Conservation (phyloP, 2,113 vertebrate species). For the Polypterus senegalus region DNA sequence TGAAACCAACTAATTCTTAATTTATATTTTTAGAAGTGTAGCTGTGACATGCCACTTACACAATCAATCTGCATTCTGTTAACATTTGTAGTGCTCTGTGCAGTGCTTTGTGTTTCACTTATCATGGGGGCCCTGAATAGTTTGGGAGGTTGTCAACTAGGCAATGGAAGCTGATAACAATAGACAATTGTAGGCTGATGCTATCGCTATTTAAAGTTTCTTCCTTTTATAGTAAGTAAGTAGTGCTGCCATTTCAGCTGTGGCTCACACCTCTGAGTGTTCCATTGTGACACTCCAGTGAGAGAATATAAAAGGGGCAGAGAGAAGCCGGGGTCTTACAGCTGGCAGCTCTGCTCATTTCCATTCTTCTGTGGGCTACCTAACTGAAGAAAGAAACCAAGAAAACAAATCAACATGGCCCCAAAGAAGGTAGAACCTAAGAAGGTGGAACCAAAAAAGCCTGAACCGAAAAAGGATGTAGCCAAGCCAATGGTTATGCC, state of each 20-base stretch:
- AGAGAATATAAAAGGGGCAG: conserved; percentile 13
- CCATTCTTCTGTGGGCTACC: background rate
- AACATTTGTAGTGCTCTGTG: too few relatives aligned
- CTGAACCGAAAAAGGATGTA: conserved; percentile 45
- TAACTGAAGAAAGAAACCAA: background rate
- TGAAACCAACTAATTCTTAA: too few relatives aligned
- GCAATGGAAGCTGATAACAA: conserved; percentile 17
- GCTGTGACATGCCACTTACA: too few relatives aligned
- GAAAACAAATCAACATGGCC: conserved; percentile 35
- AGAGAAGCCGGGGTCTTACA: background rate
- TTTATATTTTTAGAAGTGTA: too few relatives aligned
- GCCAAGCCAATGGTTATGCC: conserved; percentile 30
- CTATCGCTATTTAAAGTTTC: conserved; percentile 17
- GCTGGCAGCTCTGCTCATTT: background rate
- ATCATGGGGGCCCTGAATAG: too few relatives aligned
- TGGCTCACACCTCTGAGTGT: background rate
- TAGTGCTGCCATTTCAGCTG: conserved; percentile 1
- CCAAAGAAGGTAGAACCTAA: conserved; percentile 59
- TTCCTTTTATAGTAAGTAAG: conserved; percentile 19
- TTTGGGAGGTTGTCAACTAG: conserved; percentile 6
- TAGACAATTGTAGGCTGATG: conserved; percentile 10
- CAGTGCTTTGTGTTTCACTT: too few relatives aligned
- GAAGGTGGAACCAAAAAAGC: conserved; percentile 53
- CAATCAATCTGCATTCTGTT: too few relatives aligned
- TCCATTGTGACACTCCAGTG: background rate